Evolutionary conservation across 2,888 invertebrate species (phyloP).

Genomic region (Meandrusa payeni): DNA sequence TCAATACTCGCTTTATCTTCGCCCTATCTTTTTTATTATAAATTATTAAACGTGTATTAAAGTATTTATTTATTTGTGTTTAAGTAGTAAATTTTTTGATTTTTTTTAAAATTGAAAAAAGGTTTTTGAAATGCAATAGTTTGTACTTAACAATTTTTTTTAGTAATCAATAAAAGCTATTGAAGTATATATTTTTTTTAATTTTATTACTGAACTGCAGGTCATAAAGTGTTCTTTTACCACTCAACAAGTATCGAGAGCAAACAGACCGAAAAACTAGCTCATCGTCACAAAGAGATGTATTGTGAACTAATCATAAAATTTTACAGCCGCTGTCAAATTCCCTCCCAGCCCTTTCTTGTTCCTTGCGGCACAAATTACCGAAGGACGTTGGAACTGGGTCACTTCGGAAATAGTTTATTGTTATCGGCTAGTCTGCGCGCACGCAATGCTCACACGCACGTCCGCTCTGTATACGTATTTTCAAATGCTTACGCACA

Average conservation of each 20-base stretch:
- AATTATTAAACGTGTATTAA: no score
- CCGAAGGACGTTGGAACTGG: conserved; percentile 79
- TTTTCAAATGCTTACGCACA: conserved; percentile 70
- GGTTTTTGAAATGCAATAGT: neutral
- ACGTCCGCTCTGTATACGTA: conserved; percentile 37
- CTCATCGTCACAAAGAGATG: conserved; percentile 45
- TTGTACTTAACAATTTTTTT: no score
- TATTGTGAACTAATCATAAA: conserved; percentile 55
- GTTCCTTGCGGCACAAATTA: conserved; percentile 78
- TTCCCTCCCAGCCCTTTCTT: conserved; percentile 74
- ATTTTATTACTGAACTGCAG: conserved; percentile 2
- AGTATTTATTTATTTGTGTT: no score
- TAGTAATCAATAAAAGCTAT: no score
- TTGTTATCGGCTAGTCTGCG: conserved; percentile 77
- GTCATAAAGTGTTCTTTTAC: conserved; percentile 5
- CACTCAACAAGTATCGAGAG: conserved; percentile 2
- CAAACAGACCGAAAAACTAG: conserved; percentile 45
- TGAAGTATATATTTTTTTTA: no score
- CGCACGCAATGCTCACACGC: conserved; percentile 63
- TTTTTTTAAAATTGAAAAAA: conserved; percentile 24
- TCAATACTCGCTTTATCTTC: conserved; percentile 23
- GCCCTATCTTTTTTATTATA: no score
- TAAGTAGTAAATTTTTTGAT: conserved; percentile 26
- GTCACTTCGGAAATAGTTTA: conserved; percentile 82
- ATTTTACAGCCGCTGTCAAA: conserved; percentile 58